Evolutionary conservation across 2,797 vertebrate species (phyloP).

Genomic region (Synanceia verrucosa): DNA sequence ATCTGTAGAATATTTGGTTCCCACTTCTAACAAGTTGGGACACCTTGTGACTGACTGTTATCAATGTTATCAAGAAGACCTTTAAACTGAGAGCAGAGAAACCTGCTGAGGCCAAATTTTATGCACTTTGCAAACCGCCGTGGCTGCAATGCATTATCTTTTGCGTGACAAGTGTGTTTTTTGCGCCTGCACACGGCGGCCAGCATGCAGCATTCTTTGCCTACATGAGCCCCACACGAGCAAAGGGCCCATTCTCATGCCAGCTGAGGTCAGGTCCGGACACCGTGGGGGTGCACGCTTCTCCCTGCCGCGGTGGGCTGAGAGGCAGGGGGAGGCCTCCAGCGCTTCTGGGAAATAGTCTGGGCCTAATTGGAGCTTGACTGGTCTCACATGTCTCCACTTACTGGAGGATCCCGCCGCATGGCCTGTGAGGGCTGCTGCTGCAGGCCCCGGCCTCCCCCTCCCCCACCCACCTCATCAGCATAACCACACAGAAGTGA

Average conservation of each 20-base stretch:
- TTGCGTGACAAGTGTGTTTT: slow-evolving; percentile 37
- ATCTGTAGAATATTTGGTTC: too few species aligned
- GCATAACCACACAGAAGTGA: slow-evolving; percentile 55
- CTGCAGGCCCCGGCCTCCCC: slow-evolving; percentile 46
- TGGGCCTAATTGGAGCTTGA: slow-evolving; percentile 77
- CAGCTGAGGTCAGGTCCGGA: slow-evolving; percentile 69
- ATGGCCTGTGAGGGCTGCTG: slow-evolving; percentile 44
- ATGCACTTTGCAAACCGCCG: slow-evolving; percentile 16
- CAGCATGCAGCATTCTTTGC: slow-evolving; percentile 48
- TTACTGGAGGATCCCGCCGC: slow-evolving; percentile 71
- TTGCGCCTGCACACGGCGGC: not conserved
- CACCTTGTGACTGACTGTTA: too few species aligned
- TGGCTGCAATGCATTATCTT: slow-evolving; percentile 9
- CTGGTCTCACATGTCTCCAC: slow-evolving; percentile 80
- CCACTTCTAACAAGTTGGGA: too few species aligned
- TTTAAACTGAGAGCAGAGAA: not conserved
- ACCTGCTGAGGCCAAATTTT: slow-evolving; percentile 15
- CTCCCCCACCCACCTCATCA: slow-evolving; percentile 50
- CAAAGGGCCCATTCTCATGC: slow-evolving; percentile 33
- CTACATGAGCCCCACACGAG: slow-evolving; percentile 28
- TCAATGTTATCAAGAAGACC: too few species aligned
- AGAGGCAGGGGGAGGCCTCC: slow-evolving; percentile 66
- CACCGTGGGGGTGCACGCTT: slow-evolving; percentile 68
- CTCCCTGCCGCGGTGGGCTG: slow-evolving; percentile 51
- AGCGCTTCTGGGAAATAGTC: slow-evolving; percentile 80